Evolutionary conservation across 1,140 invertebrate genomes (phyloP).

Genomic region (Sycophaga agraensis): DNA sequence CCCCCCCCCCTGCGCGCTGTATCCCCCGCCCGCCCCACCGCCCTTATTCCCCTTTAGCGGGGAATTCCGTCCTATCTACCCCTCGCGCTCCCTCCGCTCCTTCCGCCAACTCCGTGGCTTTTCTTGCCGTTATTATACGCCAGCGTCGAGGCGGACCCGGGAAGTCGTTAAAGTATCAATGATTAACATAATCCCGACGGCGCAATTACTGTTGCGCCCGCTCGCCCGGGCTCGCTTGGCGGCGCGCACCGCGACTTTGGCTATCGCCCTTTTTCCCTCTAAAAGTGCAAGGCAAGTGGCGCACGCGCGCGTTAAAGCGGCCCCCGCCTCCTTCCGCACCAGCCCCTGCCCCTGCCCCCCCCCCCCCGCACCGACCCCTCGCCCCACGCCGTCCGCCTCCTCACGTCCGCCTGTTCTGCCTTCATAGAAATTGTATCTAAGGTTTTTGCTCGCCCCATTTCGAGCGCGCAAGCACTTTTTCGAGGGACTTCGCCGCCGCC

Average conservation of each 20-base stretch:
- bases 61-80: background rate
- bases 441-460: conserved; percentile 20
- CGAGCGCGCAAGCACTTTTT: conserved; percentile 23
- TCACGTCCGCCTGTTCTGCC: conserved; percentile 5
- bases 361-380: background rate
- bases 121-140: conserved; percentile 20
- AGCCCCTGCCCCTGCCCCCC: background rate
- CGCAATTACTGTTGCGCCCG: conserved; percentile 22
- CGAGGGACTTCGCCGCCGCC: conserved; percentile 5
- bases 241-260: conserved; percentile 2
- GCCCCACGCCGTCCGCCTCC: background rate
- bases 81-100: background rate
- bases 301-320: conserved; percentile 21
- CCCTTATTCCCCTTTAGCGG: background rate
- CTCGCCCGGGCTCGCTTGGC: background rate
- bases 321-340: too few relatives aligned
- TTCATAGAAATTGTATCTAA: conserved; percentile 36
- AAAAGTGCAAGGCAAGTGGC: conserved; percentile 19
- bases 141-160: background rate
- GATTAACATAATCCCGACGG: conserved; percentile 30
- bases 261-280: background rate
- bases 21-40: background rate
- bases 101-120: conserved; percentile 11
- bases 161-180: conserved; percentile 30
- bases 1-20: too few relatives aligned